phyloP scores from a whole-genome alignment of 2,888 invertebrate genomes.

The Drosophila ustulata region DNA sequence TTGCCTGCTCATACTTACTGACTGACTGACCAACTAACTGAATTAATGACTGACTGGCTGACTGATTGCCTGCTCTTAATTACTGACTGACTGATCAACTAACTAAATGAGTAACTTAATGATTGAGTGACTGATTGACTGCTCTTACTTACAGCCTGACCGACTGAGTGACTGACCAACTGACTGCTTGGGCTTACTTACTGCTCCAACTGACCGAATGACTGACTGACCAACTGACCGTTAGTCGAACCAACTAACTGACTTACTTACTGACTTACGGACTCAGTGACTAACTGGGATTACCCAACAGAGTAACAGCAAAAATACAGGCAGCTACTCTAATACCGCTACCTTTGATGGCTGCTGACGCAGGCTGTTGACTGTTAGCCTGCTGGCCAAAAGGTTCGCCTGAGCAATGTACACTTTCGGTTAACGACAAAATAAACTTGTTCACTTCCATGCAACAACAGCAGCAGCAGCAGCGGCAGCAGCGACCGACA shows the following conservation, averaged over 20 bases:
- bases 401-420: slow-evolving; percentile 60
- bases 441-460: slow-evolving; percentile 70
- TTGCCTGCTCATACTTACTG: too few relatives aligned
- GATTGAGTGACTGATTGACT: slow-evolving; percentile 4
- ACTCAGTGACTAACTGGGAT: slow-evolving; percentile 54
- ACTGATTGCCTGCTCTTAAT: not conserved
- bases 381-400: slow-evolving; percentile 52
- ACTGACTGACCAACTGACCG: too few relatives aligned
- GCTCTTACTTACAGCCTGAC: too few relatives aligned
- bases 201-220: not conserved
- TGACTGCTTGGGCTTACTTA: not conserved
- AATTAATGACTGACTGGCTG: slow-evolving; percentile 22
- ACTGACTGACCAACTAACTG: too few relatives aligned
- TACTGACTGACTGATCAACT: too few relatives aligned
- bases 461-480: slow-evolving; percentile 39
- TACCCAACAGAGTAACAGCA: slow-evolving; percentile 54
- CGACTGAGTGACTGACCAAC: too few relatives aligned
- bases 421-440: slow-evolving; percentile 70
- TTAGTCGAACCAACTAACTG: too few relatives aligned
- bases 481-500: slow-evolving; percentile 44
- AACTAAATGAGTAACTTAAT: too few relatives aligned
- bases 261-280: slow-evolving; percentile 17
- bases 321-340: slow-evolving; percentile 20
- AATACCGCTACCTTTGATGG: slow-evolving; percentile 68
- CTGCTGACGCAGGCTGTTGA: slow-evolving; percentile 45